Percentiles rank a stretch among this genome's conserved stretches.
These are phyloP conservation scores for Apostichopus leukothele DNA, from an alignment of 53 echinoderm and acorn worm species.

Conservation along the genomic window DNA sequence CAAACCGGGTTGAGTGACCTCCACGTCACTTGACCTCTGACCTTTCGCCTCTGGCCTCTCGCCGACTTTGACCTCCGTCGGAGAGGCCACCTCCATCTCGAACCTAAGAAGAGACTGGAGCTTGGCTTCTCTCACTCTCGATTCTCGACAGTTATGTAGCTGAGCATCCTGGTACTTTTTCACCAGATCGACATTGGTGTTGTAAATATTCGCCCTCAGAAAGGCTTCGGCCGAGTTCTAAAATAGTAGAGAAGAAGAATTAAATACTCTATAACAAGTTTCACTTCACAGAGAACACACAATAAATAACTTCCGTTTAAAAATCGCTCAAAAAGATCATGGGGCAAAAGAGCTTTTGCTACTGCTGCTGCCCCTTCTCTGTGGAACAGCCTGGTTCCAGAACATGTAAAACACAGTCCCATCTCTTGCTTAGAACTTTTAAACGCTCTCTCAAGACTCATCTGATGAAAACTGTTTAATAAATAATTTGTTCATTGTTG, in stretches of 20 bases:
- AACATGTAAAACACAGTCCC: no score
- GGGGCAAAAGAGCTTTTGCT: no score
- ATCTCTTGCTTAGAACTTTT: no score
- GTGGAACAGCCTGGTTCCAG: no score
- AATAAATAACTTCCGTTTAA: no score
- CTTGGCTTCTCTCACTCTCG: conserved; percentile 70
- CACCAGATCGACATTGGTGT: conserved; percentile 47
- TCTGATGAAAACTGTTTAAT: no score
- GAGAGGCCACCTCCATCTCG: conserved; percentile 81
- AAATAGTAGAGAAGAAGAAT: neutral
- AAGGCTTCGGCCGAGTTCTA: conserved; percentile 37
- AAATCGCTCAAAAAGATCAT: no score
- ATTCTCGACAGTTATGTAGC: conserved; percentile 1
- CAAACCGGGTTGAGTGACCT: neutral
- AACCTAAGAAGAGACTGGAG: conserved; percentile 77
- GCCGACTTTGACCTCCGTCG: conserved; percentile 37
- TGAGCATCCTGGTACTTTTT: conserved; percentile 41
- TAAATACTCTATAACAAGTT: no score
- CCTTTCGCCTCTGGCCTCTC: conserved; percentile 36
- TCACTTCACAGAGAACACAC: no score
- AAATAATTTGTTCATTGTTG: no score
- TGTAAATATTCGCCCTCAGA: conserved; percentile 25
- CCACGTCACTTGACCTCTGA: conserved; percentile 8
- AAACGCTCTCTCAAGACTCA: no score
- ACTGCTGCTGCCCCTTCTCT: no score